phyloP scores from a whole-genome alignment of 2,797 vertebrate genomes.

The Falco rusticolus region DNA sequence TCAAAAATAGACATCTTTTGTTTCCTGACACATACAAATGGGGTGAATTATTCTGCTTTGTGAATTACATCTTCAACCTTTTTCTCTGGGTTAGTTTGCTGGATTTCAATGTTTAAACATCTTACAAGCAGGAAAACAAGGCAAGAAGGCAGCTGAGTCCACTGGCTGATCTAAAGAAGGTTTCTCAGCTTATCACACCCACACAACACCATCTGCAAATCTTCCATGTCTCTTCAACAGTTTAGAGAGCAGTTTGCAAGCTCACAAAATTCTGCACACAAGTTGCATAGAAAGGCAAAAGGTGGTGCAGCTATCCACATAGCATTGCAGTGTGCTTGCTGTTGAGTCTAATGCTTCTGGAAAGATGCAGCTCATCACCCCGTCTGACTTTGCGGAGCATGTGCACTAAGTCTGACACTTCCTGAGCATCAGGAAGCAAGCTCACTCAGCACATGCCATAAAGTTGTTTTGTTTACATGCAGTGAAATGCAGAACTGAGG shows the following conservation, averaged over 20 bases:
- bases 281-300: not conserved
- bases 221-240: not conserved
- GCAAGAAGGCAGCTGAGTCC: not conserved
- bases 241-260: not conserved
- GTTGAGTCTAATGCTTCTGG: not conserved
- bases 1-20: not conserved
- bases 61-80: not conserved
- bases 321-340: not conserved
- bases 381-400: not conserved
- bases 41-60: not conserved
- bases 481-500: not conserved
- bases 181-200: not conserved
- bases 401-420: not conserved
- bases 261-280: not conserved
- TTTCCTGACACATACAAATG: not conserved
- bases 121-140: not conserved
- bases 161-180: not conserved
- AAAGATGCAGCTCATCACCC: not conserved
- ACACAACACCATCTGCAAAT: not conserved
- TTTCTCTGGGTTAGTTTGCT: not conserved
- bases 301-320: not conserved
- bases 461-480: not conserved
- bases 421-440: not conserved
- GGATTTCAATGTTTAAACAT: not conserved
- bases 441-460: not conserved